A percentile compares a stretch with the other conserved stretches of the same genome.
These are phyloP conservation scores for Phainopepla nitens DNA, from an alignment of 2,113 vertebrate species.

Conservation along the genomic window DNA sequence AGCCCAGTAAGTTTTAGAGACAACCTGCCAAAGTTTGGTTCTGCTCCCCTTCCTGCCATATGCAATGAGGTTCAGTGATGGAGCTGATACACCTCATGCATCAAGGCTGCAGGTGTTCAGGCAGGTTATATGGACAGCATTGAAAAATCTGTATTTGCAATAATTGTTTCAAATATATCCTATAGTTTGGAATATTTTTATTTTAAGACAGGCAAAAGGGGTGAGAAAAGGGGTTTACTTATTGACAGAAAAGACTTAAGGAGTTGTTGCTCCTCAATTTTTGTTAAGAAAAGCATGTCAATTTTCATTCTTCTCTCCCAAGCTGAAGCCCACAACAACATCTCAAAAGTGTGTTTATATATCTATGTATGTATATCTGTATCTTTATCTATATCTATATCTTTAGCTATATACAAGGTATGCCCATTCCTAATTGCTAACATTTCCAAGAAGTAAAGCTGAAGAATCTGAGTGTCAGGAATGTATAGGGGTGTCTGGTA, in stretches of 20 bases:
- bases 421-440: not conserved
- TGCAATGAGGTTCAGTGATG: not conserved
- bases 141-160: not conserved
- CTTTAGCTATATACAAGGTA: not conserved
- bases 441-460: not conserved
- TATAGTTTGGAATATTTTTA: not conserved
- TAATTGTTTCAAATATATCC: not conserved
- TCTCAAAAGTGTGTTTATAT: not conserved
- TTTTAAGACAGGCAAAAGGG: not conserved
- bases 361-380: not conserved
- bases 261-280: not conserved
- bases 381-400: not conserved
- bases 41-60: not conserved
- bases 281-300: not conserved
- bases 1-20: not conserved
- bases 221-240: not conserved
- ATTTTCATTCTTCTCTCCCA: not conserved
- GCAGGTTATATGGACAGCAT: not conserved
- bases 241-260: not conserved
- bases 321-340: not conserved
- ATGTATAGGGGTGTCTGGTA: not conserved
- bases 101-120: not conserved
- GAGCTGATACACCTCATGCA: not conserved
- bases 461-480: not conserved
- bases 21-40: not conserved